Base-by-base conservation (phyloP, 2,113 vertebrate genomes). In the Hippocampus guttulatus region DNA sequence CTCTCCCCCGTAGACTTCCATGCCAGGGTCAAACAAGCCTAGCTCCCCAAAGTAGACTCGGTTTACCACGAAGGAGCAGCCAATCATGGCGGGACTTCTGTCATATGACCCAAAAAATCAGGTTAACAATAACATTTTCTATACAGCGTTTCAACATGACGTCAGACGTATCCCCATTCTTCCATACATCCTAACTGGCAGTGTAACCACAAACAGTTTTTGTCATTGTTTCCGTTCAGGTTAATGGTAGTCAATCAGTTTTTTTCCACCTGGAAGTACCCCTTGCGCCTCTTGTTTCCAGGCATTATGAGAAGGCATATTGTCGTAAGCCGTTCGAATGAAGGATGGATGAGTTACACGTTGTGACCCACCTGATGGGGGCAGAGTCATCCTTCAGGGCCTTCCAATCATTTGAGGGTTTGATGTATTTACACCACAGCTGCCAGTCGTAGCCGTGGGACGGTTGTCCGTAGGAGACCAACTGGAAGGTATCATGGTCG, bases 381-480 rank as follows among this genome's bases (percentile, higher is more conserved):
- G 96, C 93, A 0, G 95, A 94, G 64, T 92, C 93, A 88, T 99
- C 96, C 1, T 95, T 96, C 0, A 94, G 93, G 0, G 98, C 95
- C 95, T 94, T 96, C 97, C 97, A 99, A 85, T 95, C 93, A 81
- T 94, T 96, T 0, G 95, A 95, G 0, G 97, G 96, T 81, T 92
- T 96, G 89, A 98, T 98, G 90, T 98, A 99, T 95, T 97, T 98
- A 88, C 97, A 99, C 97, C 97, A 99, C 64, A 99, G 92, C 89
- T 99, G 96, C 97, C 97, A 99, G 90, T 95, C 97, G 92, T 96
- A 98, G 38, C 95, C 96, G 0, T 98, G 97, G 2, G 94, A 96
- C 0, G 95, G 96, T 90, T 97, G 96, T 90, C 95, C 95, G 0
- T 98, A 99, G 38, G 94, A 93, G 78, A 96, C 95, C 83, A 97